phyloP scores from a whole-genome alignment of 2,888 invertebrate genomes.

The Biston stratarius region DNA sequence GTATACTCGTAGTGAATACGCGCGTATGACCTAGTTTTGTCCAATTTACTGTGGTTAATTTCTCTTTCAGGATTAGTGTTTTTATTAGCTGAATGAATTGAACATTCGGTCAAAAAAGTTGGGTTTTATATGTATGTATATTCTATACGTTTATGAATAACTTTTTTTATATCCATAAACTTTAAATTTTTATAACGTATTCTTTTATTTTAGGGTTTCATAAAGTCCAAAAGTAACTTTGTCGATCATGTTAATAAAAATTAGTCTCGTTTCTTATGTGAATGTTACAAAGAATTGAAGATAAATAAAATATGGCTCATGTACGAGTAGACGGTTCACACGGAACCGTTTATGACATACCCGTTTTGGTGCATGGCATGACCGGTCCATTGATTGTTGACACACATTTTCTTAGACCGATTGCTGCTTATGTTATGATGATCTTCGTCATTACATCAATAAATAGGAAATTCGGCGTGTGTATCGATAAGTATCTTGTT shows the following conservation, averaged over 20 bases:
- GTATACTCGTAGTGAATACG: background rate
- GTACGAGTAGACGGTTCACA: constrained; percentile 32
- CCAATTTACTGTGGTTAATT: constrained; percentile 28
- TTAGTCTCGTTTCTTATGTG: background rate
- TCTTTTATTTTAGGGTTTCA: no score
- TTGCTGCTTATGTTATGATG: constrained; percentile 12
- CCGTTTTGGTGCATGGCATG: constrained; percentile 38
- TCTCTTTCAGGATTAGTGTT: constrained; percentile 33
- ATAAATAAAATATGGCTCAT: constrained; percentile 18
- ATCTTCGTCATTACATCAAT: background rate
- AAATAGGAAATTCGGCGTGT: background rate
- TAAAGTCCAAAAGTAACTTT: no score
- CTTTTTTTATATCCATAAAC: no score
- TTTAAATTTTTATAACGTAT: constrained; percentile 6
- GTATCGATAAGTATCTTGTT: no score
- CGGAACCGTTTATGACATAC: constrained; percentile 41
- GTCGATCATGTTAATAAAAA: background rate
- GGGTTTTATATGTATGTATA: no score
- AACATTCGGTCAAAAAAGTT: background rate
- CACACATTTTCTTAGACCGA: constrained; percentile 42
- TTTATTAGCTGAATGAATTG: constrained; percentile 35
- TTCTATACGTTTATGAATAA: no score
- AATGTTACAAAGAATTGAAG: constrained; percentile 26
- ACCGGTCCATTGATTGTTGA: constrained; percentile 35
- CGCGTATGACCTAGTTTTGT: constrained; percentile 38